These are phyloP conservation scores for Halictus ligatus DNA, from an alignment of 2,888 invertebrate species.

Conservation along the genomic window DNA sequence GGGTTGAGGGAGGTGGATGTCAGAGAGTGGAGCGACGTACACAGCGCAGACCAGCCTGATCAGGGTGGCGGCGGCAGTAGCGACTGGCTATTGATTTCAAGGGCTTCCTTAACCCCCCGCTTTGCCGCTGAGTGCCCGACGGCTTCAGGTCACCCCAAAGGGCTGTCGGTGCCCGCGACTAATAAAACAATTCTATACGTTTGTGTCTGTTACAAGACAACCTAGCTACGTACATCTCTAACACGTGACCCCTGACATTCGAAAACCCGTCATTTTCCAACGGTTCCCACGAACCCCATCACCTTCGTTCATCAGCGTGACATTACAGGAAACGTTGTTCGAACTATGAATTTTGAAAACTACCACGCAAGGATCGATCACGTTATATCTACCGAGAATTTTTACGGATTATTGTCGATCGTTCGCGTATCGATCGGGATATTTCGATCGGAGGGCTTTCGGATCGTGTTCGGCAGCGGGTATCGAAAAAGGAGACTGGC, in stretches of 20 bases:
- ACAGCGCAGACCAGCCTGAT: conserved; percentile 79
- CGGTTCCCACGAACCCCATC: background rate
- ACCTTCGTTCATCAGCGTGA: background rate
- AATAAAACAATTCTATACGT: conserved; percentile 67
- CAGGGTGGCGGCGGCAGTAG: conserved; percentile 82
- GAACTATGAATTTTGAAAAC: background rate
- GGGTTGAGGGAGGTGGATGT: conserved; percentile 61
- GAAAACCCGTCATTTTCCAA: background rate
- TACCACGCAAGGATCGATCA: conserved; percentile 28
- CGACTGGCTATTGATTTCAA: conserved; percentile 84
- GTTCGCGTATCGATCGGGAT: background rate
- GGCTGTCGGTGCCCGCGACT: conserved; percentile 76
- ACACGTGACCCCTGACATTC: background rate
- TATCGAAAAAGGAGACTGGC: background rate
- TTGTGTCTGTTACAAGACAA: conserved; percentile 11
- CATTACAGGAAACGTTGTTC: background rate
- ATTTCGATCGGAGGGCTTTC: background rate
- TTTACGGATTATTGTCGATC: background rate
- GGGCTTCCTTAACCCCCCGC: conserved; percentile 82
- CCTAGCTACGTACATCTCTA: background rate
- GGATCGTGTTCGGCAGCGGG: background rate
- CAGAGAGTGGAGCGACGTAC: conserved; percentile 75
- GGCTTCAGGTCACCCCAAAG: conserved; percentile 80
- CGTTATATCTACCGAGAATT: background rate
- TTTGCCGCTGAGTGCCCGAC: conserved; percentile 77